phyloP scores from a whole-genome alignment of 2,797 vertebrate genomes.

The Muscicapa comitata region DNA sequence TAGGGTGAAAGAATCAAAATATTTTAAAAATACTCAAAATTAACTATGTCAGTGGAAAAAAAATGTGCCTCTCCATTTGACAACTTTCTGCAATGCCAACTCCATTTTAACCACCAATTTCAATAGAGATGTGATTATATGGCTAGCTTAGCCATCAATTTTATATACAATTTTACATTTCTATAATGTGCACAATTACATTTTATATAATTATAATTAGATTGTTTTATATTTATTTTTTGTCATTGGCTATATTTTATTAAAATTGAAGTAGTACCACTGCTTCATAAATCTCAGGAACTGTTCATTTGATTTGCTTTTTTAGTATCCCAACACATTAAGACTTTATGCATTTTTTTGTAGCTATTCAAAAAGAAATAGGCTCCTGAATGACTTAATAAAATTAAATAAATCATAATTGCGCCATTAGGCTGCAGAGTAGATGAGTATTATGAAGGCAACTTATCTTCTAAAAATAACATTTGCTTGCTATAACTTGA shows the following conservation, averaged over 20 bases:
- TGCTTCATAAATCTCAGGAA: conserved; percentile 34
- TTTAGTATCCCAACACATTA: not conserved
- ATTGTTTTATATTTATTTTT: not conserved
- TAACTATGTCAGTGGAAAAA: not conserved
- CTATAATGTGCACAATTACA: not conserved
- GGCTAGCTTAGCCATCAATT: not conserved
- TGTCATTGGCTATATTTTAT: not conserved
- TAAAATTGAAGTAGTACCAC: not conserved
- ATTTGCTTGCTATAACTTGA: not conserved
- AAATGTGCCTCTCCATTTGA: not conserved
- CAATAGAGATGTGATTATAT: not conserved
- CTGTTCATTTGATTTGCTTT: not conserved
- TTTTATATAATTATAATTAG: conserved; percentile 14
- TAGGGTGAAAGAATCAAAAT: not conserved
- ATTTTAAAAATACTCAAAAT: not conserved
- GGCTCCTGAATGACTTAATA: conserved; percentile 14
- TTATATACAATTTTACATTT: not conserved
- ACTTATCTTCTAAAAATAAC: not conserved
- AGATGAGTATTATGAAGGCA: not conserved
- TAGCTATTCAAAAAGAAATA: conserved; percentile 19
- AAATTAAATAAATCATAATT: conserved; percentile 36
- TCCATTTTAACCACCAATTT: not conserved
- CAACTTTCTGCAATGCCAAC: not conserved
- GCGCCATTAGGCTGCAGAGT: not conserved
- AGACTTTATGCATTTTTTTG: not conserved